Base-by-base conservation (phyloP, 2,797 vertebrate species). In the Bufotes viridis region DNA sequence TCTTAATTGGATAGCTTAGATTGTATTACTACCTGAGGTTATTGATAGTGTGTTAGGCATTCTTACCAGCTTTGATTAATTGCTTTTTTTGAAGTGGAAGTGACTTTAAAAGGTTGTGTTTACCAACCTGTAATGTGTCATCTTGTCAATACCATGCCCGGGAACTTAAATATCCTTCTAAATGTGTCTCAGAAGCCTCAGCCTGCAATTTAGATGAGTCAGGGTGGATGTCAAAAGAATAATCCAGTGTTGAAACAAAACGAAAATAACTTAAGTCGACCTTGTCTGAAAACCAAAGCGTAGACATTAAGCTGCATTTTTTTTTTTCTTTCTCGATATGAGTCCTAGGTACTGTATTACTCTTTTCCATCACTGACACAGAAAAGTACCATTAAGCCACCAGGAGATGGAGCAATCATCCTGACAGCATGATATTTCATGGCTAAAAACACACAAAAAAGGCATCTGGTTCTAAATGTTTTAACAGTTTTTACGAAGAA, bases 321-420 rank as follows among this genome's bases (percentile, higher is more conserved):
- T 29, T 5, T 34, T 82, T 61, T 84, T 60, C 61, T 80, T 82
- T 89, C 67, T 63, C 53, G 55, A 86, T 82, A 60, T 82, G 70
- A 81, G 79, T 24, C 53, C n/a, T n/a, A 60, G 42, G 29, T 75
- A 22, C 22, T 81, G 20, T 78, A 24, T 72, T 74, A 17, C 72
- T 82, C 55, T 87, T 34, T 83, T 83, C 86, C 80, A 87, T 87
- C 74, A 42, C 3, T 79, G 84, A 87, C 61, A 53, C 57, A 60
- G 81, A 70, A 83, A 89, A 89, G 84, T 89, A 83, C 84, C 84
- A 83, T 79, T 74, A 86, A 89, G 70, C 80, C 55, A 83, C 88
- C 88, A 87, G 84, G 80, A 89, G 88, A 89, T 89, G 88, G 88
- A 86, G 88, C 88, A 89, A 89, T 86, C 88, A 89, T 53, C 63